Evolutionary conservation across 2,888 invertebrate genomes (phyloP).

Genomic region (Volucella inanis): DNA sequence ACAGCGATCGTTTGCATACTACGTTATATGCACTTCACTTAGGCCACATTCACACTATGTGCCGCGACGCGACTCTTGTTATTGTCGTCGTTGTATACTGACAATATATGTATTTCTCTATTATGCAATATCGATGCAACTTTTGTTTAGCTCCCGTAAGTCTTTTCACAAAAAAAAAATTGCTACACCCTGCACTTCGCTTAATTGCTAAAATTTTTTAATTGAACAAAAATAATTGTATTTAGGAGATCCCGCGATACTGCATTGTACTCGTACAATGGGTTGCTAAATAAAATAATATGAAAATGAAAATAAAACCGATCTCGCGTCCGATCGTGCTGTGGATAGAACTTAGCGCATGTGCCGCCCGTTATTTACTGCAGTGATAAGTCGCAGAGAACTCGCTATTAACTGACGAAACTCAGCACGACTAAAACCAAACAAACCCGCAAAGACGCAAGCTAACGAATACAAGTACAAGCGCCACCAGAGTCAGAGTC

Average conservation of each 20-base stretch:
- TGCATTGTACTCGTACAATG: constrained; percentile 33
- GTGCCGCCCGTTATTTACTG: constrained; percentile 78
- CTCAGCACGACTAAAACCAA: constrained; percentile 53
- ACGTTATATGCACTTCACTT: constrained; percentile 48
- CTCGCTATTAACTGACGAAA: constrained; percentile 76
- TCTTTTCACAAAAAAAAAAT: constrained; percentile 28
- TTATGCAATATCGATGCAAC: constrained; percentile 66
- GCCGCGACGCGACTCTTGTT: constrained; percentile 39
- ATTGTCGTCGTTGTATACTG: constrained; percentile 49
- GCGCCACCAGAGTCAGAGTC: constrained; percentile 42
- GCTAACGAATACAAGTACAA: constrained; percentile 42
- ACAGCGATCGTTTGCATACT: constrained; percentile 68
- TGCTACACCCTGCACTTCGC: constrained; percentile 42
- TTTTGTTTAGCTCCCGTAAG: constrained; percentile 30
- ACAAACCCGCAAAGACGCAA: constrained; percentile 51
- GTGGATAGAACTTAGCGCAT: constrained; percentile 77
- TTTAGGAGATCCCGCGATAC: constrained; percentile 45
- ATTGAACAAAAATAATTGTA: constrained; percentile 51
- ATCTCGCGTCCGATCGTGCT: constrained; percentile 62
- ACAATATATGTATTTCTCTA: constrained; percentile 29
- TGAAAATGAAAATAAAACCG: constrained; percentile 24
- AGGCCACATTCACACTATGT: constrained; percentile 64
- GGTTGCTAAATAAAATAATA: constrained; percentile 37
- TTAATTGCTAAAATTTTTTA: constrained; percentile 49
- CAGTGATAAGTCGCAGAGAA: constrained; percentile 77